Percentiles rank a stretch among this genome's conserved stretches.
Evolutionary conservation across 2,113 vertebrate species (phyloP).

Genomic region (Barnardius zonarius): DNA sequence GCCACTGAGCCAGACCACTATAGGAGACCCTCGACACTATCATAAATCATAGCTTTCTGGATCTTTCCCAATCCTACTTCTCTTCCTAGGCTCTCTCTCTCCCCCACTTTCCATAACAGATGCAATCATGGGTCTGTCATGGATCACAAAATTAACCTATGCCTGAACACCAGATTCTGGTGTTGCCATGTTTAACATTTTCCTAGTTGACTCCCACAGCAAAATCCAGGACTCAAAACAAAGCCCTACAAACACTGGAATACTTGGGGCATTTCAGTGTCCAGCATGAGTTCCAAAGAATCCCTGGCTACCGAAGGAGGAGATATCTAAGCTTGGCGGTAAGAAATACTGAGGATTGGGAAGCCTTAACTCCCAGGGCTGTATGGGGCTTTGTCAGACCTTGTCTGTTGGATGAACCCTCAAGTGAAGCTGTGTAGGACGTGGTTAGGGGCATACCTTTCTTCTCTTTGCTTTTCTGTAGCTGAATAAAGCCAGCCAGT

Average conservation of each 20-base stretch:
- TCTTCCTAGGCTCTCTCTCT: background rate
- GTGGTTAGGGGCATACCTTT: background rate
- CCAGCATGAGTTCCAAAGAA: background rate
- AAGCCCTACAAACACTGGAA: background rate
- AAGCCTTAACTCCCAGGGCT: background rate
- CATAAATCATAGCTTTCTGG: background rate
- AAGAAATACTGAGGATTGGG: background rate
- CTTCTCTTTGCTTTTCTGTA: background rate
- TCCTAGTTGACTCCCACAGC: background rate
- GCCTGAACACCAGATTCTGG: background rate
- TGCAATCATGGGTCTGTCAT: background rate
- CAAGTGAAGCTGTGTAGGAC: background rate
- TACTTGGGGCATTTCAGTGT: background rate
- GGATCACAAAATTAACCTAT: background rate
- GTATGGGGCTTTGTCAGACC: background rate
- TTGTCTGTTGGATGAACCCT: background rate
- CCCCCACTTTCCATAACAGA: background rate
- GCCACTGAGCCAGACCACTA: background rate
- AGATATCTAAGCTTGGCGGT: background rate
- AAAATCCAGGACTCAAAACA: background rate
- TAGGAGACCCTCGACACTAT: background rate
- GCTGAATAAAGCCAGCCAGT: background rate
- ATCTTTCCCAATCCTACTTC: background rate
- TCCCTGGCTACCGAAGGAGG: background rate
- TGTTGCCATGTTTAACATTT: background rate